A percentile compares a stretch with the other conserved stretches of the same genome.
Evolutionary conservation across 2,113 vertebrate species (phyloP).

Genomic region (Lethenteron camtschaticum): DNA sequence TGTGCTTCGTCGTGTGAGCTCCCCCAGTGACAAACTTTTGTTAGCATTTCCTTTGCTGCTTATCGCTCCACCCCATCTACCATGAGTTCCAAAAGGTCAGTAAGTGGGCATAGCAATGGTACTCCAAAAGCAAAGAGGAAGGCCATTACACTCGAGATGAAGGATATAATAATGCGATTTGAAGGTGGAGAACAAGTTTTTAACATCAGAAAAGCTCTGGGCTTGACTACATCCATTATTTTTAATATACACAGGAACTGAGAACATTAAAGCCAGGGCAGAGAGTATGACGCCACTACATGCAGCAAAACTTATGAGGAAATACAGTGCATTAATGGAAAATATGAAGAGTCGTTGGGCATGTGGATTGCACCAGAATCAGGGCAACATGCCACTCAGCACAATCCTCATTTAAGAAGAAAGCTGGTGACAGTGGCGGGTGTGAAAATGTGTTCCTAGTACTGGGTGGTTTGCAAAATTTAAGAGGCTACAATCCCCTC

Average conservation of each 20-base stretch:
- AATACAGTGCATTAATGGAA: background rate
- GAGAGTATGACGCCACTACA: background rate
- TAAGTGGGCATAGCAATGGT: background rate
- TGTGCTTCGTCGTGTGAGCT: no score
- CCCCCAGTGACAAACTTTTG: no score
- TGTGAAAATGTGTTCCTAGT: conserved; percentile 5
- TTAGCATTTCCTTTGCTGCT: no score
- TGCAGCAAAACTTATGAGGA: background rate
- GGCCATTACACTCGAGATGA: background rate
- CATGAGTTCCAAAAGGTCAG: no score
- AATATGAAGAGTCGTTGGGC: background rate
- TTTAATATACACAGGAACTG: background rate
- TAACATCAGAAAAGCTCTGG: background rate
- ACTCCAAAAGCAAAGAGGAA: background rate
- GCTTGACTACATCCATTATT: background rate
- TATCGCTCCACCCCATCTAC: no score
- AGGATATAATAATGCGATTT: background rate
- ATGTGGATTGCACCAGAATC: background rate
- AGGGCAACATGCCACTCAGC: background rate
- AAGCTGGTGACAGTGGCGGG: background rate
- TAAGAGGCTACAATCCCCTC: conserved; percentile 1
- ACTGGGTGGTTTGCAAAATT: conserved; percentile 4
- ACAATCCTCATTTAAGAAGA: conserved; percentile 1
- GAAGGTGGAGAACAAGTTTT: background rate
- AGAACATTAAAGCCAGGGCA: background rate